Conservation (phyloP, 2,113 vertebrate genomes). For the Myrmecobius fasciatus region DNA sequence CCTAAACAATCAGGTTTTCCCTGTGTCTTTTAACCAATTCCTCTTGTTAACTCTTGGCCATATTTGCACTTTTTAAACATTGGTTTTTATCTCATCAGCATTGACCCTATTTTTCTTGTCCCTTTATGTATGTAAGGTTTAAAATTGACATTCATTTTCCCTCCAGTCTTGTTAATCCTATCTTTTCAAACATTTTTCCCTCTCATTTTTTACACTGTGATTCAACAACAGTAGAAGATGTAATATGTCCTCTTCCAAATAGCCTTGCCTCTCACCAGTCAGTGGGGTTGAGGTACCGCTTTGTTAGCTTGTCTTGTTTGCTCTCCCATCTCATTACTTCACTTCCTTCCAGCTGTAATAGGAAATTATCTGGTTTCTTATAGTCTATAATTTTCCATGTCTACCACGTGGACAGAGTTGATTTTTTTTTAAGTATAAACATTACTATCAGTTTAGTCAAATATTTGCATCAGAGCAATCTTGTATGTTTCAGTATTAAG, state of each 20-base stretch:
- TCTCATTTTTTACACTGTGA: not conserved
- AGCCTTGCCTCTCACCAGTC: not conserved
- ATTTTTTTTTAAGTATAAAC: constrained; percentile 1
- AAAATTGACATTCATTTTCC: not conserved
- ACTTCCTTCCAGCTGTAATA: not conserved
- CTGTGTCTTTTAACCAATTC: constrained; percentile 6
- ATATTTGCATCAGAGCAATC: not conserved
- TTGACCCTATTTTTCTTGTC: not conserved
- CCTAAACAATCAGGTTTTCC: not conserved
- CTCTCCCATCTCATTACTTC: not conserved
- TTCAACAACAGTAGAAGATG: not conserved
- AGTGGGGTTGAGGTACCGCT: not conserved
- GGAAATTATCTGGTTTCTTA: not conserved
- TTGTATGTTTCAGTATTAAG: not conserved
- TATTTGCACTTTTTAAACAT: constrained; percentile 8
- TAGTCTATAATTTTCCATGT: not conserved
- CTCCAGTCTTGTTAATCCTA: not conserved
- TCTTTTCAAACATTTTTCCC: not conserved
- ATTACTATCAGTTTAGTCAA: not conserved
- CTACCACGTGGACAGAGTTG: not conserved
- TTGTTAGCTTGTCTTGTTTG: not conserved
- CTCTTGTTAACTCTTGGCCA: not conserved
- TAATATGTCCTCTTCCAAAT: not conserved
- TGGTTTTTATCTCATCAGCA: not conserved
- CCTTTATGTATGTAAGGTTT: not conserved